Base-by-base conservation (phyloP, 2,888 invertebrate genomes). In the Mycalesis mineus region DNA sequence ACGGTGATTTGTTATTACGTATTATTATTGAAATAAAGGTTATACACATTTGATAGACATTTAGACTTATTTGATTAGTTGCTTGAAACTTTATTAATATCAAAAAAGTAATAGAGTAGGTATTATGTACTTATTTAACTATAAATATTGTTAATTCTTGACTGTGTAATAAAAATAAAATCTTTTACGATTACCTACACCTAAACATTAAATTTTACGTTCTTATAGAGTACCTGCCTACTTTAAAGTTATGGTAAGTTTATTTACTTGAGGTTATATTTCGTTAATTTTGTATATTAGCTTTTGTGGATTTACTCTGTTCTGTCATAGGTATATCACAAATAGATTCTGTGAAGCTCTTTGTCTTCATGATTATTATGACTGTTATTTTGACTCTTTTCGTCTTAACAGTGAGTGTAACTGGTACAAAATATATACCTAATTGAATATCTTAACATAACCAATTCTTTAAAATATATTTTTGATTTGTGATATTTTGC, bases 1-100 rank as follows among this genome's bases (percentile, higher is more conserved):
- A 29, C 13, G 36, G 4, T 9, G 29, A 44, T 28, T 33, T 31
- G 33, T 15, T 47, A 17, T 14, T 31, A 5, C 9, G 15, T 11
- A 45, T 45, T 6, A 45, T 45, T 31, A 45, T 31, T 0, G 33
- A 11, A 15, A 33, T 33, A 33, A 9, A 33, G 29, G 29, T 42
- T 42, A 42, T 44, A 29, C 13, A 44, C 13, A 28, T 44, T 44
- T 44, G 29, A 44, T 44, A 44, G 42, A 42, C 22, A 42, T 42
- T 22, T 42, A 42, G 42, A 42, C n/a, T 11, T 42, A 28, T n/a
- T n/a, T n/a, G n/a, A n/a, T n/a, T n/a, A 28, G 22, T 42, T 42
- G 13, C 14, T 44, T 29, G 29, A 29, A 47, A 13, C 7, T 44
- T 44, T 28, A n/a, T 7, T 42, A 42, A 42, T 22, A 28, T 22